Evolutionary conservation across 2,113 vertebrate genomes (phyloP).

Genomic region (Rhea americana): DNA sequence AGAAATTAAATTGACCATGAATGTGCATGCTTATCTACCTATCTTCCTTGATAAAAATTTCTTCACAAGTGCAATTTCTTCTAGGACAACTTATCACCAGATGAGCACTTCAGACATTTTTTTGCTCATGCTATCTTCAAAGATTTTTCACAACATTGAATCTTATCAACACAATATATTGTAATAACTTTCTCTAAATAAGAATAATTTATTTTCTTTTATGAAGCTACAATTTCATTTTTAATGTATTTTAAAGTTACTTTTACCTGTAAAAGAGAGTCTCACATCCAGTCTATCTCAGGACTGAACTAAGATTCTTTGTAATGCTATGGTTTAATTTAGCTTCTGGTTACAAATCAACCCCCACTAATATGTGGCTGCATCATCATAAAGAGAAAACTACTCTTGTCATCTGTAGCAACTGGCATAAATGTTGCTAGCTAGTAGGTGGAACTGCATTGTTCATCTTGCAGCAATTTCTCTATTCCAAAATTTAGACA

Average conservation of each 20-base stretch:
- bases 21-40: not conserved
- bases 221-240: not conserved
- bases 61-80: not conserved
- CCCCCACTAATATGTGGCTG: accelerated
- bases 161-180: not conserved
- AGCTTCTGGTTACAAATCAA: not conserved
- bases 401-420: not conserved
- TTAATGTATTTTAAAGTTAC: accelerated
- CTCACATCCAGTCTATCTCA: not conserved
- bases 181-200: not conserved
- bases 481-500: not conserved
- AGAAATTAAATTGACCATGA: not conserved
- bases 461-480: not conserved
- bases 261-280: not conserved
- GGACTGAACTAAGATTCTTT: not conserved
- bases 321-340: not conserved
- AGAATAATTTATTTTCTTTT: not conserved
- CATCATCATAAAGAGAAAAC: not conserved
- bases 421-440: not conserved
- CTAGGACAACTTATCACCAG: not conserved
- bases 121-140: not conserved
- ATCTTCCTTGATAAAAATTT: not conserved
- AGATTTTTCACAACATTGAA: not conserved
- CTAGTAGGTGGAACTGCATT: not conserved
- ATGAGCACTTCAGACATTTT: not conserved